Conservation (phyloP, 2,888 invertebrate species). For the Peribatodes rhomboidaria region DNA sequence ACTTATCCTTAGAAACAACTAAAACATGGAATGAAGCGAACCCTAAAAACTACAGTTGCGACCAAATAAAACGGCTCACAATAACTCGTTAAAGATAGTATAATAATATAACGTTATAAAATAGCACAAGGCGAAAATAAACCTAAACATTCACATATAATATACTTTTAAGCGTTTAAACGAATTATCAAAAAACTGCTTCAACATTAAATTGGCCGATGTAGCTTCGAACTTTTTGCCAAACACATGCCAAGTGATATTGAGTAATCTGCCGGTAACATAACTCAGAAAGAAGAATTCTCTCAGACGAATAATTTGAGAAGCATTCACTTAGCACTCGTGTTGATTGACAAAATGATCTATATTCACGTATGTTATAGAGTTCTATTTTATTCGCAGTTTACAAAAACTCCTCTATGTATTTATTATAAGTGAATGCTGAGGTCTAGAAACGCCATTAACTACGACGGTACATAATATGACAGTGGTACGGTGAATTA, state of each 20-base stretch:
- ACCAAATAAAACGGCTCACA: constrained; percentile 57
- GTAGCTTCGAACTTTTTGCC: background rate
- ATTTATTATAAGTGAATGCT: constrained; percentile 6
- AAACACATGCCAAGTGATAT: no score
- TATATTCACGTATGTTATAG: no score
- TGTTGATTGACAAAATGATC: background rate
- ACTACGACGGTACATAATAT: constrained; percentile 17
- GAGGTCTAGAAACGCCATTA: constrained; percentile 7
- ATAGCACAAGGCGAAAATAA: constrained; percentile 3
- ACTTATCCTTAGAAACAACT: constrained; percentile 45
- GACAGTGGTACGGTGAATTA: constrained; percentile 27
- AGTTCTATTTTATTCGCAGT: background rate
- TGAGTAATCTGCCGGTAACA: no score
- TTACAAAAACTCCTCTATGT: background rate
- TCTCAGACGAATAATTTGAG: background rate
- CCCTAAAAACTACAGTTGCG: constrained; percentile 52
- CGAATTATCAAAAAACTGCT: no score
- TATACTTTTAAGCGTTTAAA: background rate
- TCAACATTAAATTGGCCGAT: no score
- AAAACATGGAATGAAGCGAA: constrained; percentile 58
- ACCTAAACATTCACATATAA: constrained; percentile 4
- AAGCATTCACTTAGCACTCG: background rate
- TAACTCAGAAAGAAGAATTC: no score
- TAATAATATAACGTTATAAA: constrained; percentile 27
- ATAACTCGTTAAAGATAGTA: constrained; percentile 35